Percentiles rank a stretch among this genome's conserved stretches.
These are phyloP conservation scores for Lichenostomus cassidix DNA, from an alignment of 2,113 vertebrate genomes.

Conservation along the genomic window DNA sequence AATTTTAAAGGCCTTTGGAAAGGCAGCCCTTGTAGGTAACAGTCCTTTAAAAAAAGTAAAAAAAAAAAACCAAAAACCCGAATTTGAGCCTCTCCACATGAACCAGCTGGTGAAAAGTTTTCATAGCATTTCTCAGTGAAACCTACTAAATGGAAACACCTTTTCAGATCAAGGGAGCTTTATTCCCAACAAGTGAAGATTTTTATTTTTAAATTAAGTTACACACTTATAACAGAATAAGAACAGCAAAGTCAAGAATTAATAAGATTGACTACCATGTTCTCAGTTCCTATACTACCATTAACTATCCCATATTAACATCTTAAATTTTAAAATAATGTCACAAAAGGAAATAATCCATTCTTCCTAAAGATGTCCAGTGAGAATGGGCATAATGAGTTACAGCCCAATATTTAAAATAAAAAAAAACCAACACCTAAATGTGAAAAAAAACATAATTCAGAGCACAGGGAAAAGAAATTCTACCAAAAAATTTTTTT, in stretches of 20 bases:
- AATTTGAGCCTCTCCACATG: not conserved
- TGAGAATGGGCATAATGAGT: not conserved
- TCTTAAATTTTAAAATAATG: not conserved
- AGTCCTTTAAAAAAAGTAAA: not conserved
- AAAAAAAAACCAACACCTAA: not conserved
- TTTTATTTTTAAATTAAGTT: not conserved
- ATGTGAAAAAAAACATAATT: not conserved
- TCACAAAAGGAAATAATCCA: not conserved
- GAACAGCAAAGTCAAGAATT: not conserved
- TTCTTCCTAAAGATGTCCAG: not conserved
- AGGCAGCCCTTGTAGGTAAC: not conserved
- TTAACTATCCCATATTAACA: not conserved
- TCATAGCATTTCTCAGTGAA: not conserved
- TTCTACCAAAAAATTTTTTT: accelerated
- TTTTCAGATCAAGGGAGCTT: not conserved
- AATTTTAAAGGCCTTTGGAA: not conserved
- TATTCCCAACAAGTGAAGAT: not conserved
- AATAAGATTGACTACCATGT: not conserved
- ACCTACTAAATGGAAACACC: not conserved
- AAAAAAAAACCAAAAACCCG: accelerated
- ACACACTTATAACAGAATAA: not conserved
- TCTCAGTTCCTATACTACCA: not conserved
- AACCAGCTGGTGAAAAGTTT: not conserved
- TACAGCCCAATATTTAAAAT: not conserved
- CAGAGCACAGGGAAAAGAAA: not conserved